Evolutionary conservation across 2,113 vertebrate species (phyloP), one percentile per base, ranked within the genome.

Genomic region (Craseonycteris thonglongyai): DNA sequence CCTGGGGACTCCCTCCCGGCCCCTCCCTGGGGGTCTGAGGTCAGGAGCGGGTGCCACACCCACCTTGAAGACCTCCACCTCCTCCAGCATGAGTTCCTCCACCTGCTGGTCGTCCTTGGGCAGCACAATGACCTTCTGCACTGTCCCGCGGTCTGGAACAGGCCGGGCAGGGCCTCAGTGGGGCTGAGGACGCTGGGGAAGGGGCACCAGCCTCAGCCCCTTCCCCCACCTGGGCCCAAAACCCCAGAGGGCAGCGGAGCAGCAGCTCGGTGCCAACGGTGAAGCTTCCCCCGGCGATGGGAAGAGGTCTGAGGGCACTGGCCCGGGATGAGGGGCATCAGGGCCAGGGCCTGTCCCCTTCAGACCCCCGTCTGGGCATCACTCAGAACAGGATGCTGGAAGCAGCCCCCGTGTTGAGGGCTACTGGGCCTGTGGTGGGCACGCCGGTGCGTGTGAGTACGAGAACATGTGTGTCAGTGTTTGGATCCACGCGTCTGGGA

Each of bases 21-120:
- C 51, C 24, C 0, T 71, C 19, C 93, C 74, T 40, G 38, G 33
- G 90, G 51, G 72, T 15, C 47, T 45, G 47, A 12, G 30, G 45
- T 63, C 68, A 72, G 81, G 40, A 3, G 45, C 2, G 0, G 66
- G 35, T 66, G 42, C 42, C 45, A 30, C 11, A 90, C 98, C 96
- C 84, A 99, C 99, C 99, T 99, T 99, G 92, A 99, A 99, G 95
- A 99, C 99, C 79, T 99, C 99, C 2, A 99, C 99, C 86, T 99
- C 99, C 97, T 99, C 99, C 76, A 99, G 97, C 95, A 99, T 99
- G 88, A 99, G 98, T 96, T 99, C 99, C 96, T 99, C 99, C 0
- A 99, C 99, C 95, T 99, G 99, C 97, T 99, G 97, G 98, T 99
- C 99, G 18, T 99, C 99, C 98, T 99, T 99, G 33, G 99, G 99